Evolutionary conservation across 2,797 vertebrate genomes (phyloP), one percentile per base, ranked within the genome.

Genomic region (Schizopygopsis malacanthus): DNA sequence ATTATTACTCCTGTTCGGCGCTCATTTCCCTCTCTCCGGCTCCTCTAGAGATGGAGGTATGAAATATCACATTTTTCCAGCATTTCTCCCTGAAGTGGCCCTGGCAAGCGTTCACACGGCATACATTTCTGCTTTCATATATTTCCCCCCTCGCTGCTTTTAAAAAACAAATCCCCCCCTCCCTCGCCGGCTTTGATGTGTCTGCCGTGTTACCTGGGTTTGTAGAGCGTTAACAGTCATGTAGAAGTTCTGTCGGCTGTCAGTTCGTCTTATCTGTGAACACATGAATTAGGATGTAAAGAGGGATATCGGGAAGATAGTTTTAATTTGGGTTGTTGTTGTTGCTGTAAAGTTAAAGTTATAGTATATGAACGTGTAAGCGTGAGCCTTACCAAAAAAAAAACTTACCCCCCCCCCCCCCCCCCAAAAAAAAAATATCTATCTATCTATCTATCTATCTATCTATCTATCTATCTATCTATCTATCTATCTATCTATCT

Each of bases 11-110:
- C 92, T 63, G 75, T 75, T 79, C 92, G 91, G 76, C 85, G 33
- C 84, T 85, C 79, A 63, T 87, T 87, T 86, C 83, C 22, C 76
- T 86, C 79, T 86, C 79, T 25, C 82, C 90, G 89, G 88, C 93
- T 92, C 92, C 94, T 95, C 94, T 92, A 93, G 94, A 94, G 95
- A 95, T 93, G 90, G 93, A 95, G 94, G 94, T 95, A 94, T 95
- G 94, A 95, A 95, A 96, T 95, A 95, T 95, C 94, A 95, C 92
- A 94, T 95, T 95, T 95, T 96, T 91, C 94, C 95, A 95, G 94
- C 92, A 89, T 94, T 94, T 93, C 94, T 95, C 94, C 95, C 94
- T 92, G 92, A 95, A 95, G 95, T 95, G 93, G 92, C 87, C 86
- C 92, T 96, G 95, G 95, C 95, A 93, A 83, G 90, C 90, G 93